Conservation (phyloP, 2,888 invertebrate species). For the Plutella xylostella region DNA sequence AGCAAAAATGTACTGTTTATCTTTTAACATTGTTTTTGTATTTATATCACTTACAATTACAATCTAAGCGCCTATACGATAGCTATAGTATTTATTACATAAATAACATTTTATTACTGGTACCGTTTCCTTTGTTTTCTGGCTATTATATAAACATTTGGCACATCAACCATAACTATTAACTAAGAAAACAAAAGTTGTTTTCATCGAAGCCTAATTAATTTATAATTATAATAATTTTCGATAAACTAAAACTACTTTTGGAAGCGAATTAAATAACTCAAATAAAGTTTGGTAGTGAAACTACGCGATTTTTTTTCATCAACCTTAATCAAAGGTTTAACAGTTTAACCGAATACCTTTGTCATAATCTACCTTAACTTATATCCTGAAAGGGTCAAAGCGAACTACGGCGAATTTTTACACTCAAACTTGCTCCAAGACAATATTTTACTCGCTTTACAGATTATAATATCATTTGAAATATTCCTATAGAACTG, state of each 20-base stretch:
- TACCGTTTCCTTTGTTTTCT: not conserved
- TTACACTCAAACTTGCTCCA: no score
- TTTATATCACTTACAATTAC: conserved; percentile 53
- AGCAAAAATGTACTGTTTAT: conserved; percentile 62
- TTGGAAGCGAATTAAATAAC: conserved; percentile 6
- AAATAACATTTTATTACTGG: conserved; percentile 4
- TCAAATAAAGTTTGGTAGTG: no score
- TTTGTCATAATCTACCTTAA: no score
- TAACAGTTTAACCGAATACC: not conserved
- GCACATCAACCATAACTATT: not conserved
- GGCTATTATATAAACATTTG: conserved; percentile 1
- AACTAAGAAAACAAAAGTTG: not conserved
- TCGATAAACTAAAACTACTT: not conserved
- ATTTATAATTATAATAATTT: not conserved
- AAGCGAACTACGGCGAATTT: no score
- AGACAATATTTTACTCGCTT: no score
- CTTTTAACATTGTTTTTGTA: conserved; percentile 44
- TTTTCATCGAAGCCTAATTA: not conserved
- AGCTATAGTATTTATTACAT: not conserved
- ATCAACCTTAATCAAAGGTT: not conserved
- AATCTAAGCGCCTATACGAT: conserved; percentile 4
- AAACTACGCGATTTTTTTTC: no score
- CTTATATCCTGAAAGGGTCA: no score
- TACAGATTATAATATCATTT: no score
- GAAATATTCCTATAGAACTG: no score